Base-by-base conservation (phyloP, 30 jellyfish, hydroid and myxozoan genomes). In the Hydra vulgaris region DNA sequence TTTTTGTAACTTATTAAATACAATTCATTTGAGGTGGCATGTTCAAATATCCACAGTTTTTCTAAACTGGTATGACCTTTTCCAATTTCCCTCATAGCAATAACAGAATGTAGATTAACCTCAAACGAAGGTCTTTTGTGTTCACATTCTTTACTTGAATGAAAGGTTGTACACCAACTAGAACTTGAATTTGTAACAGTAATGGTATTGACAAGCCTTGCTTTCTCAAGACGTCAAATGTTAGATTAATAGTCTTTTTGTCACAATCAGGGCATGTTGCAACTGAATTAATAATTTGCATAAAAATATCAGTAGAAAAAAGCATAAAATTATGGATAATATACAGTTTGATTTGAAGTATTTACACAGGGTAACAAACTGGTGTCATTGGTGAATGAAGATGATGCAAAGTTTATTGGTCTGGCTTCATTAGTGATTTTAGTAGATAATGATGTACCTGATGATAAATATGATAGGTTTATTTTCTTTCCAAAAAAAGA, bases 181-280 rank as follows among this genome's bases (percentile, higher is more conserved):
- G 15, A 68, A 15, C 16, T 68, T 3, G 75, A 68, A 23, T 16
- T 68, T n/a, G 8, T 8, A 8, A 68, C 27, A 68, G 8, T 68
- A n/a, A 68, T 3, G 75, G 7, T 68, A 68, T 68, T 3, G 75
- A 68, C 25, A 68, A 23, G 27, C 75, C 27, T 56, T 56, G 17
- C 17, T 68, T 68, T 68, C 27, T 68, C 7, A 3, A n/a, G 27
- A 68, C 75, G 75, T 68, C 75, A 23, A 68, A 68, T 68, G 75
- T n/a, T 68, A 68, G 26, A 68, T 8, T 3, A 23, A 15, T 68
- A 68, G 27, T 68, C 25, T 16, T 68, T n/a, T 68, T 68, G 12
- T 68, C 75, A 68, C 27, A 68, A 68, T 68, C 75, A 68, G 75
- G 75, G 27, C 75, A 68, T 68, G 75, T 68, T n/a, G 75, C 75